These are phyloP conservation scores for Enteromius afrohamiltoni DNA, from an alignment of 2,797 vertebrate species.

Conservation along the genomic window DNA sequence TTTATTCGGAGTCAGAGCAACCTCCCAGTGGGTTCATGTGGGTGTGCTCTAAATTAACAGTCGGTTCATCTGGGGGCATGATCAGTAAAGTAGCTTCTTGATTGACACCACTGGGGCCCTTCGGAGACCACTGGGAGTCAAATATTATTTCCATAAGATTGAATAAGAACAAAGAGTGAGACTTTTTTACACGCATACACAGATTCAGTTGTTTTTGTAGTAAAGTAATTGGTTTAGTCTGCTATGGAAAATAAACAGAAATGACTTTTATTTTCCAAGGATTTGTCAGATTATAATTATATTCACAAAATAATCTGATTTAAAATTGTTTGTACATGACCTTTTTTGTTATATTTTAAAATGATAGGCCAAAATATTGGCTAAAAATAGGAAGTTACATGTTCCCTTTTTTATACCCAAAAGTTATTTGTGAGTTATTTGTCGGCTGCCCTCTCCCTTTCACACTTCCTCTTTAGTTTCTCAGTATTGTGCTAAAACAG, in stretches of 20 bases:
- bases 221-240: background rate
- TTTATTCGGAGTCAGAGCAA: constrained; percentile 18
- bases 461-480: constrained; percentile 65
- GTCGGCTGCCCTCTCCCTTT: constrained; percentile 5
- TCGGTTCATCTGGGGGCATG: background rate
- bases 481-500: constrained; percentile 46
- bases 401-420: background rate
- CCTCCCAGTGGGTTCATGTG: constrained; percentile 23
- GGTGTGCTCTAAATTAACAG: constrained; percentile 39
- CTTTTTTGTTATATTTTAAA: background rate
- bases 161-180: constrained; percentile 21
- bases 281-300: background rate
- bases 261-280: background rate
- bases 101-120: constrained; percentile 25
- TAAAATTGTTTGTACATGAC: background rate
- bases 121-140: constrained; percentile 15
- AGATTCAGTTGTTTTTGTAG: background rate
- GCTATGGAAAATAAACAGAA: background rate
- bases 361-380: background rate
- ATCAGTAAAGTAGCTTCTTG: constrained; percentile 15
- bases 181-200: background rate
- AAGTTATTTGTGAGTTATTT: background rate
- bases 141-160: constrained; percentile 22
- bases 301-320: background rate
- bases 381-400: background rate